Evolutionary conservation across 2,888 invertebrate species (phyloP).

Genomic region (Diarsia dahlii): DNA sequence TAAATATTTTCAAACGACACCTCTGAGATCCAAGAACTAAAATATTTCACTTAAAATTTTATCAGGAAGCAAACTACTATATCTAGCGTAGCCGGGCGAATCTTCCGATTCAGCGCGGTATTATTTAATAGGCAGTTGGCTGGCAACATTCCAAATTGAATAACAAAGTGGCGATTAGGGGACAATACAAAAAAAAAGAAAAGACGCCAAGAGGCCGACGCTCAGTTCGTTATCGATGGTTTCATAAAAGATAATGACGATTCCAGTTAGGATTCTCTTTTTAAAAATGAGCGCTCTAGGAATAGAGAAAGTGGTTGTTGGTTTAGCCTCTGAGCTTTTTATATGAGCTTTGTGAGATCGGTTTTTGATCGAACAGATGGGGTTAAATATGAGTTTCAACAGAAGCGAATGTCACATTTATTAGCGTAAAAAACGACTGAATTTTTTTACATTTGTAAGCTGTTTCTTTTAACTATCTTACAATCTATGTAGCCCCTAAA

Average conservation of each 20-base stretch:
- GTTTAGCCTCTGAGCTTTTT: constrained; percentile 8
- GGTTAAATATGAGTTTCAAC: not conserved
- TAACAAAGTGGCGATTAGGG: constrained; percentile 84
- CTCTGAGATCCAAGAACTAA: not conserved
- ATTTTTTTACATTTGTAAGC: not conserved
- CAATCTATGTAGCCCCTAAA: not conserved
- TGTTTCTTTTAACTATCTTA: not conserved
- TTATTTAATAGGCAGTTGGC: constrained; percentile 78
- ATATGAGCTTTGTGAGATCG: not conserved
- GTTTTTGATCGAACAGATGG: not conserved
- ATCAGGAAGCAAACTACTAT: constrained; percentile 49
- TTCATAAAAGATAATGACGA: constrained; percentile 63
- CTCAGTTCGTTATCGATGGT: constrained; percentile 67
- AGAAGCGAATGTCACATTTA: not conserved
- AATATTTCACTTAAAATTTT: constrained; percentile 37
- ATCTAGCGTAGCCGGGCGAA: constrained; percentile 39
- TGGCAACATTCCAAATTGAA: constrained; percentile 84
- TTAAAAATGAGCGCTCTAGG: constrained; percentile 46
- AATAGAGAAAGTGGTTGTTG: constrained; percentile 49
- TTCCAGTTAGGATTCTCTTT: constrained; percentile 59
- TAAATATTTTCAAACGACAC: constrained; percentile 6
- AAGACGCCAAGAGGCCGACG: constrained; percentile 64
- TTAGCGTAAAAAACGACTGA: not conserved
- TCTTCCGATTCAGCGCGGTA: constrained; percentile 67
- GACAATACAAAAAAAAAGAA: constrained; percentile 75